Evolutionary conservation across 2,888 invertebrate species (phyloP), one percentile per base, ranked within the genome.

Genomic region (Agriopis aurantiaria): DNA sequence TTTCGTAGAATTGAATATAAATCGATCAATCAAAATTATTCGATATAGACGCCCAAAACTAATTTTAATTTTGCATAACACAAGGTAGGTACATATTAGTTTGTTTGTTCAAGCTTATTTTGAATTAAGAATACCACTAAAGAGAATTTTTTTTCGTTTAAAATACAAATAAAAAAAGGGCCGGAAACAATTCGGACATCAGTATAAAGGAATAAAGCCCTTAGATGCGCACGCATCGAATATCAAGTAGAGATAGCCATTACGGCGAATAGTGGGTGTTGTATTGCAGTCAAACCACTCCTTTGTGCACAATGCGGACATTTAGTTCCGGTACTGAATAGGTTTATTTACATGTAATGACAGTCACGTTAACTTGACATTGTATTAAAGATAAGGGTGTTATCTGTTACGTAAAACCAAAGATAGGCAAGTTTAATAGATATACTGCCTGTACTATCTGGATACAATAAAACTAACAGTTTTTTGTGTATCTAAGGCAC

Each of bases 261-360:
- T 77, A 58, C 62, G 45, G 7, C 45, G 41, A 66, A 66, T 75
- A 72, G 85, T 82, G 84, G 85, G 91, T 91, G 88, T 91, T 81
- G 74, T 79, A 84, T 91, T 92, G 85, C 92, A 89, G 83, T 89
- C 85, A 87, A 87, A 90, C 89, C 88, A 76, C 83, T 75, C 79
- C 79, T 88, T 91, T 92, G 89, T 89, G 78, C 77, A 72, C 72
- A 78, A 60, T 60, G 81, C 86, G 85, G 87, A 88, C 88, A 85
- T 81, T 84, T 87, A 86, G 88, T 91, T 93, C 91, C 91, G 91
- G 90, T 80, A 63, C 49, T 69, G 55, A 64, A 69, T 71, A 59
- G 66, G 33, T 57, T 65, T 68, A 60, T 75, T 65, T 64, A 52
- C 53, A 64, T 70, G 55, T 62, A 65, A 73, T 74, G 72, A 65